These are phyloP conservation scores for Melikaiella ostensackeni DNA, from an alignment of 2,888 invertebrate genomes.

Conservation along the genomic window DNA sequence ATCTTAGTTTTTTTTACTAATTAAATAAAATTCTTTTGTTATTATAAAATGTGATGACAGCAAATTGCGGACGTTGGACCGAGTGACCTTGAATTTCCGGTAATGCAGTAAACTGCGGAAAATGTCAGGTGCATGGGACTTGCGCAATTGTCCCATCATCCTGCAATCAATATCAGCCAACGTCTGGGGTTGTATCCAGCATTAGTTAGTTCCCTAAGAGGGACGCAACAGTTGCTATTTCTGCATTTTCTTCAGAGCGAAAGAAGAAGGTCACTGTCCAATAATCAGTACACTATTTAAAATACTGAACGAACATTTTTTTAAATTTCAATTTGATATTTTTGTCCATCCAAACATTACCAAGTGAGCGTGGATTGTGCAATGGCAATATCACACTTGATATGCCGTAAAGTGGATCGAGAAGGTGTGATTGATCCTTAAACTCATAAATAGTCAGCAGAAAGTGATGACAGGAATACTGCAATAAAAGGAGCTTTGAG, in stretches of 20 bases:
- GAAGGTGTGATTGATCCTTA: neutral
- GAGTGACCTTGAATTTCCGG: neutral
- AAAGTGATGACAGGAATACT: neutral
- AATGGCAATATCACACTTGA: neutral
- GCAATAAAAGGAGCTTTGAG: neutral
- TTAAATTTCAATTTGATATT: neutral
- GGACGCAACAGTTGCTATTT: slow-evolving; percentile 70
- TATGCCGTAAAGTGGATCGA: neutral
- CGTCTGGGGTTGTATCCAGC: slow-evolving; percentile 60
- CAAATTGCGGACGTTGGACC: neutral
- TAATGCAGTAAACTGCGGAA: neutral
- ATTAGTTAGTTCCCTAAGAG: slow-evolving; percentile 57
- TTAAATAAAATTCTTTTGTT: too few relatives aligned
- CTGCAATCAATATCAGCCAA: slow-evolving; percentile 68
- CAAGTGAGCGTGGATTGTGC: neutral
- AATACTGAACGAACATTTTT: neutral
- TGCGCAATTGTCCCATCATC: slow-evolving; percentile 63
- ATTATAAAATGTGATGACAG: too few relatives aligned
- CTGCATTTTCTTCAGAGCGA: slow-evolving; percentile 43
- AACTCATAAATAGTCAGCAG: neutral
- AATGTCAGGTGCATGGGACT: slow-evolving; percentile 50
- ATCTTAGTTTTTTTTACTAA: too few relatives aligned
- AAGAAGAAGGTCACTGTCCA: slow-evolving; percentile 37
- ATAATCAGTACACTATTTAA: neutral
- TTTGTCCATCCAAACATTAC: neutral